Evolutionary conservation across 1,140 invertebrate species (phyloP).

Genomic region (Littorina saxatilis): DNA sequence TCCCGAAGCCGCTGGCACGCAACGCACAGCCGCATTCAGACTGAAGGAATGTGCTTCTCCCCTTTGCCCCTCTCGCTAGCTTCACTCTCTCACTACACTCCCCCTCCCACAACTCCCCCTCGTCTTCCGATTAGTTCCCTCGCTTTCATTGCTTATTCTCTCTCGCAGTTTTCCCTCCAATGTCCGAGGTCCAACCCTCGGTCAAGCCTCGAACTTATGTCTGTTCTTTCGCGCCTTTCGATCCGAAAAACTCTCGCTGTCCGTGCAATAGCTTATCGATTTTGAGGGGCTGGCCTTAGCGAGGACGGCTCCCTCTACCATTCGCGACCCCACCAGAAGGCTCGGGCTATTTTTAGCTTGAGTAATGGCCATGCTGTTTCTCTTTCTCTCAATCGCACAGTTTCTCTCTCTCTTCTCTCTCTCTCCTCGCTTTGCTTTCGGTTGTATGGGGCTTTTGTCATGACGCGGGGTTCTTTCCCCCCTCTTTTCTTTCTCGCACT

Average conservation of each 20-base stretch:
- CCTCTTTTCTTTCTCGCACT: slow-evolving; percentile 19
- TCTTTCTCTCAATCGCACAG: background rate
- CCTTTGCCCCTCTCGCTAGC: background rate
- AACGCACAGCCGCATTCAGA: slow-evolving; percentile 37
- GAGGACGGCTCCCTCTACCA: background rate
- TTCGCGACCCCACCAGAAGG: slow-evolving; percentile 12
- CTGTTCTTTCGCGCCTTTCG: background rate
- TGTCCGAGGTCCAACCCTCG: background rate
- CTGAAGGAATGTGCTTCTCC: slow-evolving; percentile 25
- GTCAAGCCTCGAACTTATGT: background rate
- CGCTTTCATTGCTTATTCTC: background rate
- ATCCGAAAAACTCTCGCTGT: background rate
- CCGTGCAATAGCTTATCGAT: slow-evolving; percentile 14
- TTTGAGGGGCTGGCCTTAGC: slow-evolving; percentile 7
- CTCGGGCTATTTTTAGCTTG: slow-evolving; percentile 24
- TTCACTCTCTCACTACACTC: background rate
- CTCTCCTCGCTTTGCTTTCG: background rate
- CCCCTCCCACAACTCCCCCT: too few relatives aligned
- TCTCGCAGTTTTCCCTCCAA: background rate
- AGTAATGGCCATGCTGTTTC: slow-evolving; percentile 8
- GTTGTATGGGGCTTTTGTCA: background rate
- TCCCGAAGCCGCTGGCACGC: slow-evolving; percentile 55
- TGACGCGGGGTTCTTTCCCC: background rate
- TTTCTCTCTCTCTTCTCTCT: background rate
- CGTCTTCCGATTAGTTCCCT: too few relatives aligned